Percentiles rank a stretch among this genome's conserved stretches.
These are phyloP conservation scores for Pteronura brasiliensis DNA, from an alignment of 2,113 vertebrate genomes.

Conservation along the genomic window DNA sequence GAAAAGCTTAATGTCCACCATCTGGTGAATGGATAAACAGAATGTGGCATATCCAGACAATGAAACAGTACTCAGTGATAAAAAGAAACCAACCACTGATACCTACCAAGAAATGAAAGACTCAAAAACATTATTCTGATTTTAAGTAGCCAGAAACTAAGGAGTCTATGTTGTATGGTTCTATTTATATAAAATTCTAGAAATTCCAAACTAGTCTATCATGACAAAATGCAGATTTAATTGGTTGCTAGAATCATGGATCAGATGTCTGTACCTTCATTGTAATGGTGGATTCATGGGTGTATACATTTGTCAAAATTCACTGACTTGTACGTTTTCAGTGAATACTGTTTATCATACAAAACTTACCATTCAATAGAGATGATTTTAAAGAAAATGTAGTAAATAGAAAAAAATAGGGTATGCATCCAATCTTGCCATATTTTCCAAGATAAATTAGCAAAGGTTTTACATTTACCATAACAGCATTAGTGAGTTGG, in stretches of 20 bases:
- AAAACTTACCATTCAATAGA: neutral
- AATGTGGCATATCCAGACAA: neutral
- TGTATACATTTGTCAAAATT: neutral
- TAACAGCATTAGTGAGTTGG: neutral
- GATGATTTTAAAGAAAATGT: neutral
- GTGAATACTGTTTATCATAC: neutral
- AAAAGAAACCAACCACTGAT: neutral
- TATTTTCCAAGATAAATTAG: neutral
- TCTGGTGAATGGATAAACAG: neutral
- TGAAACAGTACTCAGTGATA: neutral
- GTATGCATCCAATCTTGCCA: neutral
- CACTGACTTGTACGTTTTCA: neutral
- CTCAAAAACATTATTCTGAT: neutral
- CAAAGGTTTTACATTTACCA: neutral
- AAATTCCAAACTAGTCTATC: neutral
- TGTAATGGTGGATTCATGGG: neutral
- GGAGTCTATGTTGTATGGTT: neutral
- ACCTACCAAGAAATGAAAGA: neutral
- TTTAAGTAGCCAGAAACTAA: neutral
- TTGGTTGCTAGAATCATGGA: neutral
- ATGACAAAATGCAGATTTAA: neutral
- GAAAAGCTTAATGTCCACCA: neutral
- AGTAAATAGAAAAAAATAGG: neutral
- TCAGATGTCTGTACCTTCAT: neutral
- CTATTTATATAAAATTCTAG: neutral